Base-by-base conservation (phyloP, 1,140 invertebrate genomes). In the Laupala kohalensis region DNA sequence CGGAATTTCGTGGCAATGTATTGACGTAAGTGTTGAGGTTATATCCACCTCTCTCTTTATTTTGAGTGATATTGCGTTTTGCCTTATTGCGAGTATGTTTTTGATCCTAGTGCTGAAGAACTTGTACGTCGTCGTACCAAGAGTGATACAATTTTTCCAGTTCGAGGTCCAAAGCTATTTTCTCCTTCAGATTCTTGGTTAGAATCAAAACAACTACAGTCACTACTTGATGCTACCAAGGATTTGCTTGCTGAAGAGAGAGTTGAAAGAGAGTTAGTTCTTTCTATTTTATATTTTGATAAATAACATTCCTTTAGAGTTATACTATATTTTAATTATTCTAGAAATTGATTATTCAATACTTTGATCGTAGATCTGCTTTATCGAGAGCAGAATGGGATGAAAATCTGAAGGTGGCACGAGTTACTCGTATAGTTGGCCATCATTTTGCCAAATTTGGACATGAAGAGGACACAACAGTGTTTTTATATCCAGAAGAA, bases 401-500 rank as follows among this genome's bases (percentile, higher is more conserved):
- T 25, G 23, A 26, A 25, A 19, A 74, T 15, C n/a, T 66, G 9
- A 64, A 71, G 23, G 27, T 73, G 29, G 74, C 67, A 3, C n/a
- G 65, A 23, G 72, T 74, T 12, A 74, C 72, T 3, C 29, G 64
- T 26, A 24, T 26, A 30, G 72, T 74, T 71, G 74, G 74, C 13
- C 62, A 63, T 26, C 63, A 71, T 19, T 74, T 73, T 73, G 28
- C 67, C 19, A 68, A 25, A 12, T 72, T 74, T 62, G 74, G 74
- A 3, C 67, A 71, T 66, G 68, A 71, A 66, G 25, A 53, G 15
- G 62, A 72, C 26, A 66, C 37, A 4, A 74, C 53, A 28, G 19
- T 74, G 15, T 72, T 37, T 25, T 62, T 74, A 13, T 74, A 76
- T 64, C 78, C 78, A n/a, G 77, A 79, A 73, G 80, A 81, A 75